A percentile compares a stretch with the other conserved stretches of the same genome.
These are phyloP conservation scores for Trypoxylon attenuatum DNA, from an alignment of 2,888 invertebrate species.

Conservation along the genomic window DNA sequence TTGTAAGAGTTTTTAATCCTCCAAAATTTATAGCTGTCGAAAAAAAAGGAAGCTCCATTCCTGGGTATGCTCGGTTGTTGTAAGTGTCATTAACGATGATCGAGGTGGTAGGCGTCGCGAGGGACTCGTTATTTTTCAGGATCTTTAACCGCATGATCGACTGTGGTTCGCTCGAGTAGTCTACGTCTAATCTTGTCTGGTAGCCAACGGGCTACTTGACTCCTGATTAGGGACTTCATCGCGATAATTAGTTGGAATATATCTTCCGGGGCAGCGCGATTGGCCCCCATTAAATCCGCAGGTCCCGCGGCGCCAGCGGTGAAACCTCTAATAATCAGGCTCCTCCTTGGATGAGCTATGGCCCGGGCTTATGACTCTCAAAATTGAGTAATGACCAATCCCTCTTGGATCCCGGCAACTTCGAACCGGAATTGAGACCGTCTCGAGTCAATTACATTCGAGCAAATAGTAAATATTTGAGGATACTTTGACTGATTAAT, in stretches of 20 bases:
- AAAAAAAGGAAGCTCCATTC: no score
- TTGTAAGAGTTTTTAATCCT: no score
- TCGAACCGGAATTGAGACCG: background rate
- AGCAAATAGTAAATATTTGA: background rate
- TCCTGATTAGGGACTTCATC: constrained; percentile 1
- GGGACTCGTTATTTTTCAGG: no score
- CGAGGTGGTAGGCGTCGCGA: no score
- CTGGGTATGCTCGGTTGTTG: no score
- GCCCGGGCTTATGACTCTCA: background rate
- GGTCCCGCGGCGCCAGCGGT: background rate
- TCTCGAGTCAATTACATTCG: background rate
- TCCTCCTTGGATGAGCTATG: background rate
- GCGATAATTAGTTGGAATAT: background rate
- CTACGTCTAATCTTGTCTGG: no score
- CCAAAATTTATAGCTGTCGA: no score
- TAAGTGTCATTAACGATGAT: background rate
- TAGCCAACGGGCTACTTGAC: background rate
- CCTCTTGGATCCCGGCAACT: background rate
- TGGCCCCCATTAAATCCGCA: background rate
- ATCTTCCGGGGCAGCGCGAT: background rate
- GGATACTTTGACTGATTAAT: background rate
- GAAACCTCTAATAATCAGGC: background rate
- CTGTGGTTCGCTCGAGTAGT: background rate
- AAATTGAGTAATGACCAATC: background rate
- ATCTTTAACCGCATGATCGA: no score